phyloP scores from a whole-genome alignment of 2,797 vertebrate genomes.

The Anabas testudineus region DNA sequence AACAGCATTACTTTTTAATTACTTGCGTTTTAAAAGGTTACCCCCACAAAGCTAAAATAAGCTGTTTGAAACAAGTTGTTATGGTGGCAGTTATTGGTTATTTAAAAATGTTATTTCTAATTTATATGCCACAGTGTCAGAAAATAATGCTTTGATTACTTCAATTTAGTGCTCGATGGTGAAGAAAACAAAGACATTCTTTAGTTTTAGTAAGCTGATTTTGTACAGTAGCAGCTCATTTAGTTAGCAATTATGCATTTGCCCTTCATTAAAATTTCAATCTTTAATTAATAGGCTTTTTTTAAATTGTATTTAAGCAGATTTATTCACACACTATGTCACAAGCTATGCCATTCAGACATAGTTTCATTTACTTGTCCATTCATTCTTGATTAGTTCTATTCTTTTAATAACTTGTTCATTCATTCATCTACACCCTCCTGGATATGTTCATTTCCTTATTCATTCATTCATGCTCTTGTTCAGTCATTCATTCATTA shows the following conservation, averaged over 20 bases:
- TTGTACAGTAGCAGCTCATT: conserved; percentile 40
- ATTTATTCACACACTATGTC: conserved; percentile 20
- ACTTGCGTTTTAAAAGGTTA: conserved; percentile 38
- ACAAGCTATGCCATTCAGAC: not conserved
- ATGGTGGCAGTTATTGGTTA: conserved; percentile 22
- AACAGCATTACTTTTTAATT: conserved; percentile 61
- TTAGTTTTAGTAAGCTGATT: conserved; percentile 38
- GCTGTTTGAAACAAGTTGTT: conserved; percentile 32
- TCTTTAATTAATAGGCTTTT: conserved; percentile 46
- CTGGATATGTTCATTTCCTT: not conserved
- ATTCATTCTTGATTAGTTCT: conserved; percentile 3
- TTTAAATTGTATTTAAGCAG: conserved; percentile 20
- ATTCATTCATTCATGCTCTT: conserved; percentile 26
- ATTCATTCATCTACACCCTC: conserved; percentile 1
- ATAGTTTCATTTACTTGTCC: not conserved
- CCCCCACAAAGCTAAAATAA: conserved; percentile 38
- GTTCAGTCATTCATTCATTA: conserved; percentile 31
- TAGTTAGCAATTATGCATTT: conserved; percentile 26
- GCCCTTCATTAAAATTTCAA: conserved; percentile 42
- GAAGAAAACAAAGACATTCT: conserved; percentile 36
- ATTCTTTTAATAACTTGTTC: not conserved
- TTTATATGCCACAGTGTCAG: conserved; percentile 43
- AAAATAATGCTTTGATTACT: conserved; percentile 47
- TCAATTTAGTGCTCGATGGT: conserved; percentile 40
- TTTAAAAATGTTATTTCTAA: conserved; percentile 40